These are phyloP conservation scores for Anagrus nilaparvatae DNA, from an alignment of 1,140 invertebrate genomes.

Conservation along the genomic window DNA sequence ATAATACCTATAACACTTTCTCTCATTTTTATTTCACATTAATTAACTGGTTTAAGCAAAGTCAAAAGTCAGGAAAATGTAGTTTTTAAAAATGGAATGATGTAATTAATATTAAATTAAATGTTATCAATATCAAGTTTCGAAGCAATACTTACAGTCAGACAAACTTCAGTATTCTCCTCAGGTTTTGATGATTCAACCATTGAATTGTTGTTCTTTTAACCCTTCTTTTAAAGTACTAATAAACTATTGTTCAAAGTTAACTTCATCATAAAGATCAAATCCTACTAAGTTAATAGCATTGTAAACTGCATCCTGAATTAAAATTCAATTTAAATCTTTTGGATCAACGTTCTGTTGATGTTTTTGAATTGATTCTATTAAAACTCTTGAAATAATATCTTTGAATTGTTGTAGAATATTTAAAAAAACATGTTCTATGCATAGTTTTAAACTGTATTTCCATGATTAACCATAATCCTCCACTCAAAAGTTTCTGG, in stretches of 20 bases:
- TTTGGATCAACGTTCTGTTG: constrained; percentile 51
- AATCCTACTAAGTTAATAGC: constrained; percentile 82
- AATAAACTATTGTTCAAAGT: constrained; percentile 89
- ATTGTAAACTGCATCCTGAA: constrained; percentile 93
- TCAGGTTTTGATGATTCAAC: constrained; percentile 58
- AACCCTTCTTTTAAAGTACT: constrained; percentile 72
- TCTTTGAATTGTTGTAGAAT: constrained; percentile 72
- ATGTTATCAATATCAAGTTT: constrained; percentile 82
- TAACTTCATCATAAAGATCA: constrained; percentile 85
- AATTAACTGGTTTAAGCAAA: constrained; percentile 75
- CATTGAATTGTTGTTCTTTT: constrained; percentile 67
- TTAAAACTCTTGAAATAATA: constrained; percentile 59
- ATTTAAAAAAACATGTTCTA: constrained; percentile 75
- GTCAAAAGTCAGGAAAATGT: constrained; percentile 70
- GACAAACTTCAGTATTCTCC: constrained; percentile 74
- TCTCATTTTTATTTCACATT: constrained; percentile 93
- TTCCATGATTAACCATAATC: constrained; percentile 87
- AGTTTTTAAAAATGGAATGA: constrained; percentile 69
- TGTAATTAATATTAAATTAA: constrained; percentile 79
- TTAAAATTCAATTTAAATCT: constrained; percentile 66
- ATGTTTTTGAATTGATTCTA: constrained; percentile 57
- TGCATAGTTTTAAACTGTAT: constrained; percentile 79
- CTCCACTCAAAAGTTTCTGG: constrained; percentile 80
- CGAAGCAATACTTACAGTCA: constrained; percentile 68
- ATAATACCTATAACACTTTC: constrained; percentile 85